These are phyloP conservation scores for Lanius collurio DNA, from an alignment of 2,113 vertebrate species.

Conservation along the genomic window DNA sequence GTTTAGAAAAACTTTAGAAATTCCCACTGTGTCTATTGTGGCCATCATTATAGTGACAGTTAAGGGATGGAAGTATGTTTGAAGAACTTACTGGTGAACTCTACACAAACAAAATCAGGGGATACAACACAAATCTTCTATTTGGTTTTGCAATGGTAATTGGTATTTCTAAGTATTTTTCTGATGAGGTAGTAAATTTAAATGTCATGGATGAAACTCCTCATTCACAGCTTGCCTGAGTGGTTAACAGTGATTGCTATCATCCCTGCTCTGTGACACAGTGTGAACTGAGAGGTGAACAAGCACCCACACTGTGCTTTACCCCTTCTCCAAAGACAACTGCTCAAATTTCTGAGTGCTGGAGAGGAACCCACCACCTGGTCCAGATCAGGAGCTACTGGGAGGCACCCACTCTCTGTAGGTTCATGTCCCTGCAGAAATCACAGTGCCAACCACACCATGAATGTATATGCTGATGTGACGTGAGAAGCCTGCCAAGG, in stretches of 20 bases:
- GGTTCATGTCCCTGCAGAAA: background rate
- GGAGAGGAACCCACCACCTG: accelerated
- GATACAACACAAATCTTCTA: background rate
- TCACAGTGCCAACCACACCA: accelerated
- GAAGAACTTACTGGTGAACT: background rate
- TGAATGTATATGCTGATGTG: background rate
- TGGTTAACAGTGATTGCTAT: accelerated
- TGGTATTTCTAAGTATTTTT: background rate
- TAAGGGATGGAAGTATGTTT: background rate
- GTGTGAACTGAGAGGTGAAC: accelerated
- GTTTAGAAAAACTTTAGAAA: background rate
- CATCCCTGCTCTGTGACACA: background rate
- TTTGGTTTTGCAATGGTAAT: background rate
- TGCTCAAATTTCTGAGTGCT: background rate
- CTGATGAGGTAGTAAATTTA: background rate
- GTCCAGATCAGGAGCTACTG: background rate
- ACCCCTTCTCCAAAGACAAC: background rate
- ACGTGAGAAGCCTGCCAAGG: background rate
- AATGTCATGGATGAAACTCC: background rate
- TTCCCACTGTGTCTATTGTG: background rate
- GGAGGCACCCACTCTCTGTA: accelerated
- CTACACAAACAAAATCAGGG: background rate
- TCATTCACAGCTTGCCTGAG: background rate
- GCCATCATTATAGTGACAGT: background rate
- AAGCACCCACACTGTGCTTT: accelerated